Conservation (phyloP, 2,797 vertebrate species). For the Thaleichthys pacificus region DNA sequence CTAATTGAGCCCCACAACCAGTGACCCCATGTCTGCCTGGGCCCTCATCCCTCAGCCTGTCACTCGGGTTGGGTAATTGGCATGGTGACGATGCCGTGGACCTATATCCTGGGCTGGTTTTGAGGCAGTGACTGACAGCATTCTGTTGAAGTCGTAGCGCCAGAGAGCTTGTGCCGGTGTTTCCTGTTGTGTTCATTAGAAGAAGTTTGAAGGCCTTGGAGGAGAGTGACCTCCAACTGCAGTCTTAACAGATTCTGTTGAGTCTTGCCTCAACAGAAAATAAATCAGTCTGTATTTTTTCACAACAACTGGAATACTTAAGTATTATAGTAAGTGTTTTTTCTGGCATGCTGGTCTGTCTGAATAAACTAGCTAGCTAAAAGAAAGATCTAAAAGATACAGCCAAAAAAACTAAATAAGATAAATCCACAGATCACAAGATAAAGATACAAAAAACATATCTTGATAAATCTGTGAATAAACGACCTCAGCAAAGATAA, state of each 20-base stretch:
- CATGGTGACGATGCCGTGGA: constrained; percentile 24
- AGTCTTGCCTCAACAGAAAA: neutral
- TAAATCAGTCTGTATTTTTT: neutral
- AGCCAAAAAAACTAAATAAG: too few species aligned
- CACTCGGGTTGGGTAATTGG: constrained; percentile 68
- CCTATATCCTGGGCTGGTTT: constrained; percentile 19
- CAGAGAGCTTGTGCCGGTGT: constrained; percentile 14
- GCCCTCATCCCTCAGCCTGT: constrained; percentile 49
- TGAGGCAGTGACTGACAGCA: constrained; percentile 36
- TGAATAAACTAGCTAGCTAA: neutral
- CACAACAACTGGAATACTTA: too few species aligned
- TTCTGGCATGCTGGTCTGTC: neutral
- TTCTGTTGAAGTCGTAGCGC: neutral
- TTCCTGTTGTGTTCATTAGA: neutral
- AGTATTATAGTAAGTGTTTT: neutral
- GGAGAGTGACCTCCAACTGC: neutral
- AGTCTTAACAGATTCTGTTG: neutral
- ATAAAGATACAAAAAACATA: neutral
- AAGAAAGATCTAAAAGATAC: too few species aligned
- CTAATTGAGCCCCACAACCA: constrained; percentile 67
- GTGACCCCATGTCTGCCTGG: constrained; percentile 52
- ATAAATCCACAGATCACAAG: neutral
- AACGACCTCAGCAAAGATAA: neutral
- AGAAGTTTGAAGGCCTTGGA: neutral
- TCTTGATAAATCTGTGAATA: neutral